Conservation (phyloP, 2,113 vertebrate species). For the Erpornis zantholeuca region DNA sequence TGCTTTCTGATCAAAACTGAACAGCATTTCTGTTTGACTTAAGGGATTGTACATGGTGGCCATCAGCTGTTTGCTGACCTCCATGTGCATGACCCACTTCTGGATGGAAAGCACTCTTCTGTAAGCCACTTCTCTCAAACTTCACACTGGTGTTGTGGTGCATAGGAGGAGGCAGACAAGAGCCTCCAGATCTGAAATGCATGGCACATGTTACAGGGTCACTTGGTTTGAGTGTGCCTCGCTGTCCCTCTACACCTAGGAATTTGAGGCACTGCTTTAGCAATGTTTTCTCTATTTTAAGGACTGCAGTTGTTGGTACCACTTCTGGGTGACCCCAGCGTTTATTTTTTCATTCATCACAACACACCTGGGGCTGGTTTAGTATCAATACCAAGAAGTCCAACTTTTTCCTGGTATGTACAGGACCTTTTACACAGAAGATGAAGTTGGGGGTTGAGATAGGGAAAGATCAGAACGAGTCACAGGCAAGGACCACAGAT, state of each 20-base stretch:
- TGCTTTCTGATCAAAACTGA: background rate
- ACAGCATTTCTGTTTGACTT: background rate
- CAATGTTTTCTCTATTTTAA: background rate
- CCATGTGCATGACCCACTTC: background rate
- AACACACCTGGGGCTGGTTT: background rate
- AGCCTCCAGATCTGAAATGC: background rate
- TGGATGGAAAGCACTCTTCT: background rate
- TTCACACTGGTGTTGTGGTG: fast-evolving
- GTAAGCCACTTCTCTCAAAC: background rate
- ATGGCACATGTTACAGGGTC: background rate
- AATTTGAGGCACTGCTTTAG: background rate
- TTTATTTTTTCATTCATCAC: background rate
- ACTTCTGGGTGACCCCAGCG: background rate
- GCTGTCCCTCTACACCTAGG: background rate
- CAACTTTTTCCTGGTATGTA: background rate
- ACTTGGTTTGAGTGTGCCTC: background rate
- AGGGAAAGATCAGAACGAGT: background rate
- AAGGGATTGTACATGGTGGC: fast-evolving
- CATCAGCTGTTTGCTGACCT: background rate
- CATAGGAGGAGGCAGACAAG: background rate
- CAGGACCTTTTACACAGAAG: background rate
- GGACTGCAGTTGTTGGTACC: background rate
- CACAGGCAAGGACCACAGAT: background rate
- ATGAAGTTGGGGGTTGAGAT: fast-evolving
- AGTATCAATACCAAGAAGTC: background rate